Conservation (phyloP, 2,113 vertebrate species). For the Indicator indicator region DNA sequence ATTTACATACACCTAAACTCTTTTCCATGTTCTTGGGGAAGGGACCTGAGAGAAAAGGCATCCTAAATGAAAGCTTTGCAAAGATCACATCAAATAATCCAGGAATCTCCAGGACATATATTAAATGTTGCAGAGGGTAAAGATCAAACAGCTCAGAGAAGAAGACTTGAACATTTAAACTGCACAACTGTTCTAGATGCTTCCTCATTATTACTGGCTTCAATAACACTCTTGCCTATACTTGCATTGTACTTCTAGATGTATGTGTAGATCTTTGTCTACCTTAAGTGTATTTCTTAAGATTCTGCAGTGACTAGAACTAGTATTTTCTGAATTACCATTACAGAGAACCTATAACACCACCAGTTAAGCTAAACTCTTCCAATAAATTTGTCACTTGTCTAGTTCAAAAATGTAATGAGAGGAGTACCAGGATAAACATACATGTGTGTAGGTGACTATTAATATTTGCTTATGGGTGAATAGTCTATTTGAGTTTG, state of each 20-base stretch:
- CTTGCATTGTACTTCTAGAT: not conserved
- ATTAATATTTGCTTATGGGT: not conserved
- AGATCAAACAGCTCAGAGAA: not conserved
- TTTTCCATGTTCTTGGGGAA: not conserved
- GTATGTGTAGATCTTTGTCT: not conserved
- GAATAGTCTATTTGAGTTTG: not conserved
- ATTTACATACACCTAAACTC: not conserved
- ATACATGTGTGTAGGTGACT: not conserved
- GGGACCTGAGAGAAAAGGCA: not conserved
- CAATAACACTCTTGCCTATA: not conserved
- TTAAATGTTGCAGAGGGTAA: not conserved
- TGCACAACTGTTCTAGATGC: not conserved
- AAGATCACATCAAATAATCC: not conserved
- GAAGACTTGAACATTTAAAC: not conserved
- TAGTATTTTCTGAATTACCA: not conserved
- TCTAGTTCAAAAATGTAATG: not conserved
- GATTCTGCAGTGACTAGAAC: not conserved
- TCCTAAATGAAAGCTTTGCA: not conserved
- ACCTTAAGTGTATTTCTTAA: not conserved
- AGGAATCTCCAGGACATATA: not conserved
- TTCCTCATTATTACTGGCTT: not conserved
- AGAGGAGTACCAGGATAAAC: not conserved
- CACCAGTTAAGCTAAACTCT: not conserved
- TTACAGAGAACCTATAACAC: not conserved
- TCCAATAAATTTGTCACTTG: not conserved